Evolutionary conservation across 1,140 invertebrate genomes (phyloP).

Genomic region (Helicoverpa zea): DNA sequence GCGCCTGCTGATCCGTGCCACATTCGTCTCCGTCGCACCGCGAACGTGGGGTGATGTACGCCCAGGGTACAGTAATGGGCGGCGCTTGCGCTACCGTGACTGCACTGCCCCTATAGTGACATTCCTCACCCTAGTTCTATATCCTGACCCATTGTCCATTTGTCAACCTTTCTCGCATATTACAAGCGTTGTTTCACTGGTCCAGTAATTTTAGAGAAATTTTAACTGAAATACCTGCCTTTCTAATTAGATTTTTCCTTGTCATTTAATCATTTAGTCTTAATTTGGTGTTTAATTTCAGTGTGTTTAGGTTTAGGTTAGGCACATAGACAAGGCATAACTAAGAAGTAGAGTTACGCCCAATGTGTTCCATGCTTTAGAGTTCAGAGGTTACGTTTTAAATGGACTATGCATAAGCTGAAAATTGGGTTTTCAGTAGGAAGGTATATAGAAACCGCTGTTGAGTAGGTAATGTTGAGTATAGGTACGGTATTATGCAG

Average conservation of each 20-base stretch:
- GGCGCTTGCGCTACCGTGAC: conserved; percentile 58
- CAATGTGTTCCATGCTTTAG: no score
- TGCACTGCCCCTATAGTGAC: conserved; percentile 55
- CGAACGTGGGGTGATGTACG: conserved; percentile 55
- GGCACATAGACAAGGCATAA: no score
- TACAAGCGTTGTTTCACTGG: conserved; percentile 24
- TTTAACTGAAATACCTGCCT: background rate
- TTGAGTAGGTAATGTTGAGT: no score
- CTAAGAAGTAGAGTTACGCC: no score
- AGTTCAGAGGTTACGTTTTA: no score
- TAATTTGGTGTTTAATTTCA: no score
- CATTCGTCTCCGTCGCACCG: conserved; percentile 17
- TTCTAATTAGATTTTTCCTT: background rate
- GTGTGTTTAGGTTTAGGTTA: no score
- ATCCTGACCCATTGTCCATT: conserved; percentile 47
- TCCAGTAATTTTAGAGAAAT: conserved; percentile 31
- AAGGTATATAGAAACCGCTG: no score
- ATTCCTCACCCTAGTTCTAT: conserved; percentile 47
- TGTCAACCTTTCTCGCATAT: conserved; percentile 36
- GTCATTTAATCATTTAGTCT: no score
- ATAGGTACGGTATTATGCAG: no score
- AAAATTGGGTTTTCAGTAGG: no score
- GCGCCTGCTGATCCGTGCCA: background rate
- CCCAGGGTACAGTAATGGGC: conserved; percentile 63
- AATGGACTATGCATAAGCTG: no score